Conservation (phyloP, 2,113 vertebrate genomes). For the Nasalis larvatus region DNA sequence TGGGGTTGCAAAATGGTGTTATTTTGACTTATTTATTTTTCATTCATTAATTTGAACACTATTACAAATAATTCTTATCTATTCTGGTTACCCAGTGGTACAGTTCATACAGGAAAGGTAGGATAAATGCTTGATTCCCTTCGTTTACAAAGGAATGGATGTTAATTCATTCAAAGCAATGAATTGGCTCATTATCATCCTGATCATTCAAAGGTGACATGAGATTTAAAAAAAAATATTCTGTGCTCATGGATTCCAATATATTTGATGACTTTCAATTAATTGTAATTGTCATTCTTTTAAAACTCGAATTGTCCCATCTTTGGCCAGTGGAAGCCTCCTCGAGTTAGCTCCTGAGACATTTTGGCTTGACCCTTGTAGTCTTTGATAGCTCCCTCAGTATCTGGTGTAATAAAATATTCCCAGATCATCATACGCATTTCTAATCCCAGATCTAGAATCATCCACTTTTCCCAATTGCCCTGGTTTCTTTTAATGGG, state of each 20-base stretch:
- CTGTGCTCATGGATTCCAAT: not conserved
- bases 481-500: not conserved
- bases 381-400: not conserved
- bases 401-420: slow-evolving; percentile 4
- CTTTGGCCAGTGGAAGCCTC: not conserved
- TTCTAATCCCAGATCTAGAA: not conserved
- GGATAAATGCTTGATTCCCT: not conserved
- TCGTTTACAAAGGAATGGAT: not conserved
- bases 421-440: not conserved
- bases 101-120: not conserved
- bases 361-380: not conserved
- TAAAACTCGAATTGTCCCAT: not conserved
- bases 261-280: slow-evolving; percentile 13
- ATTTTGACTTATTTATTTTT: not conserved
- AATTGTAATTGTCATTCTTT: not conserved
- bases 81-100: not conserved
- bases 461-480: not conserved
- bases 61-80: slow-evolving; percentile 1
- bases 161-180: not conserved
- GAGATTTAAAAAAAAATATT: not conserved
- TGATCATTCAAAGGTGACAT: not conserved
- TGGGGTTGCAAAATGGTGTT: not conserved
- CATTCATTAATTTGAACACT: slow-evolving; percentile 11
- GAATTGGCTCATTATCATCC: not conserved
- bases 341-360: not conserved